phyloP scores from a whole-genome alignment of 2,888 invertebrate genomes.

The Patella depressa region DNA sequence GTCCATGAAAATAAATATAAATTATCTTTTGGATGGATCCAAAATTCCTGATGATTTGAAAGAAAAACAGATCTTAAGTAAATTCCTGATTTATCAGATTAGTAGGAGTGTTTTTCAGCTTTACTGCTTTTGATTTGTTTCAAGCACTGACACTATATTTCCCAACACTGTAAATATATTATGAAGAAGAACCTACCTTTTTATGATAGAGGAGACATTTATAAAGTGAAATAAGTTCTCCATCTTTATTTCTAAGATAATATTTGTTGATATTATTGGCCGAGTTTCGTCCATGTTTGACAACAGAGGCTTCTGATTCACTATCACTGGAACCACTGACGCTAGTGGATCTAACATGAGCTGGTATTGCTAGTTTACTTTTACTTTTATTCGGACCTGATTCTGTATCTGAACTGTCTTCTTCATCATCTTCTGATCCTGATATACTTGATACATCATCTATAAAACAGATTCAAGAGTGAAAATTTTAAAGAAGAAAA shows the following conservation, averaged over 20 bases:
- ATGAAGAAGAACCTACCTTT: conserved; percentile 68
- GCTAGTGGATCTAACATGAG: conserved; percentile 26
- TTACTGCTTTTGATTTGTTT: too few species aligned
- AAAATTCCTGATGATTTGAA: too few species aligned
- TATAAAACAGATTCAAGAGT: conserved; percentile 50
- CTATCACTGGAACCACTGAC: conserved; percentile 48
- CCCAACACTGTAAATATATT: too few species aligned
- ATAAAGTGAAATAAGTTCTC: conserved; percentile 82
- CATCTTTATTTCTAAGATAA: conserved; percentile 80
- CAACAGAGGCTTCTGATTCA: conserved; percentile 40
- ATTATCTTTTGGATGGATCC: too few species aligned
- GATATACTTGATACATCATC: conserved; percentile 80
- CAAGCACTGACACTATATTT: too few species aligned
- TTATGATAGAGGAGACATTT: conserved; percentile 81
- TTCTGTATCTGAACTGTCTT: conserved; percentile 38
- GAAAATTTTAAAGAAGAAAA: too few species aligned
- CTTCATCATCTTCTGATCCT: conserved; percentile 74
- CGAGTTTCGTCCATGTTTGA: conserved; percentile 41
- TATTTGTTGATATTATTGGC: conserved; percentile 76
- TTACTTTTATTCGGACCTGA: conserved; percentile 21
- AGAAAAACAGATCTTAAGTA: too few species aligned
- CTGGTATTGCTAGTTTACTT: conserved; percentile 36
- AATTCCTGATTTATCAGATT: too few species aligned
- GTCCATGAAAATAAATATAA: not conserved
- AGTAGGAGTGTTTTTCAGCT: too few species aligned